Percentiles rank a stretch among this genome's conserved stretches.
Evolutionary conservation across 2,888 invertebrate genomes (phyloP).

Genomic region (Brenthis hecate): DNA sequence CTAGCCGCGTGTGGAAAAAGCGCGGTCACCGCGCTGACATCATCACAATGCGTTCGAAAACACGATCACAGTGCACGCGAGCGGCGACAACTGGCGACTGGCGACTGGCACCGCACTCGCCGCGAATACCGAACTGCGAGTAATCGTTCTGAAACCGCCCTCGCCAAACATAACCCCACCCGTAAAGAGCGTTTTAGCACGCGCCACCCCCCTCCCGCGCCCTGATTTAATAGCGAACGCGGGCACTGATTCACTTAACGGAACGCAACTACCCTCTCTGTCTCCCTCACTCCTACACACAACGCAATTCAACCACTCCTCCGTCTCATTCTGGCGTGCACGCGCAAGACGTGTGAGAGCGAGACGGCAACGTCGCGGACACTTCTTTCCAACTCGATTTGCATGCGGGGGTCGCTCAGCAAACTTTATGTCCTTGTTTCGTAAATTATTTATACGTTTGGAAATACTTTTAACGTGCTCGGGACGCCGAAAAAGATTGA

Average conservation of each 20-base stretch:
- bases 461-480: slow-evolving; percentile 78
- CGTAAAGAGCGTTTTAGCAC: slow-evolving; percentile 80
- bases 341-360: slow-evolving; percentile 52
- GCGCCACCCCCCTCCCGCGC: slow-evolving; percentile 72
- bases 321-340: slow-evolving; percentile 50
- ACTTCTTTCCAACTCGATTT: slow-evolving; percentile 81
- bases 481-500: slow-evolving; percentile 71
- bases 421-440: slow-evolving; percentile 82
- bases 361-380: slow-evolving; percentile 69
- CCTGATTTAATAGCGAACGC: slow-evolving; percentile 81
- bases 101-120: slow-evolving; percentile 46
- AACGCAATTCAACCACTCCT: slow-evolving; percentile 47
- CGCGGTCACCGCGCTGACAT: slow-evolving; percentile 77
- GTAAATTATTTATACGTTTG: slow-evolving; percentile 81
- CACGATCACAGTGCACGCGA: slow-evolving; percentile 60
- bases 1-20: slow-evolving; percentile 63
- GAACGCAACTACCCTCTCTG: slow-evolving; percentile 74
- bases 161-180: slow-evolving; percentile 81
- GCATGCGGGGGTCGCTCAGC: slow-evolving; percentile 78
- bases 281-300: slow-evolving; percentile 64
- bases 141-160: slow-evolving; percentile 77
- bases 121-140: slow-evolving; percentile 53
- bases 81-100: slow-evolving; percentile 63
- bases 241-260: slow-evolving; percentile 82
- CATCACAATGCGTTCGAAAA: slow-evolving; percentile 56